Evolutionary conservation across 2,888 invertebrate species (phyloP).

Genomic region (Habroteleia sp.): DNA sequence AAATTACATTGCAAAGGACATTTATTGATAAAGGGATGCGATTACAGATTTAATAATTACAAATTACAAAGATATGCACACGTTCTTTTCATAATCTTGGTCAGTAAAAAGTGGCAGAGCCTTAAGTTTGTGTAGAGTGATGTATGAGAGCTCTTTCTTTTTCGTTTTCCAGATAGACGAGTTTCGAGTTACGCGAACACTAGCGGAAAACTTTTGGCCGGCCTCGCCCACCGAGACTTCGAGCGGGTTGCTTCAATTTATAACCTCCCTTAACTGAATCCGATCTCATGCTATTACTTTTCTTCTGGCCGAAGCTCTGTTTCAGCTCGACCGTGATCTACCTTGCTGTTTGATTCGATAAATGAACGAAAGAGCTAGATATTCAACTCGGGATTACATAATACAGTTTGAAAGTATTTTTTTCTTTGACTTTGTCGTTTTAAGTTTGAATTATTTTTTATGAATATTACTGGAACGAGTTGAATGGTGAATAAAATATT

Average conservation of each 20-base stretch:
- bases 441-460: constrained; percentile 12
- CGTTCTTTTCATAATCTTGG: constrained; percentile 54
- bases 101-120: constrained; percentile 31
- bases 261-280: constrained; percentile 77
- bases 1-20: no score
- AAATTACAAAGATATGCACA: constrained; percentile 34
- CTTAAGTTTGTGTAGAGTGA: constrained; percentile 64
- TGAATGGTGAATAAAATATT: no score
- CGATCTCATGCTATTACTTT: constrained; percentile 72
- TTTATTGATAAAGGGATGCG: not conserved
- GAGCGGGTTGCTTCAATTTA: constrained; percentile 74
- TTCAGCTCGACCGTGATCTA: constrained; percentile 59
- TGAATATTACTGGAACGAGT: constrained; percentile 1
- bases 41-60: constrained; percentile 28
- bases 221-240: constrained; percentile 72
- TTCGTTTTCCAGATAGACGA: constrained; percentile 75
- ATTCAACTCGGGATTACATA: constrained; percentile 35
- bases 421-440: constrained; percentile 17
- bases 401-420: constrained; percentile 28
- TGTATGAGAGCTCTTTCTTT: constrained; percentile 74
- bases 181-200: constrained; percentile 77
- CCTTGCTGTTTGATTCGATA: constrained; percentile 60
- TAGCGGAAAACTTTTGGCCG: constrained; percentile 75
- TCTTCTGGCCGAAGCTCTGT: constrained; percentile 63
- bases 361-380: constrained; percentile 45